These are phyloP conservation scores for Yponomeuta malinellus DNA, from an alignment of 2,888 invertebrate species.

Conservation along the genomic window DNA sequence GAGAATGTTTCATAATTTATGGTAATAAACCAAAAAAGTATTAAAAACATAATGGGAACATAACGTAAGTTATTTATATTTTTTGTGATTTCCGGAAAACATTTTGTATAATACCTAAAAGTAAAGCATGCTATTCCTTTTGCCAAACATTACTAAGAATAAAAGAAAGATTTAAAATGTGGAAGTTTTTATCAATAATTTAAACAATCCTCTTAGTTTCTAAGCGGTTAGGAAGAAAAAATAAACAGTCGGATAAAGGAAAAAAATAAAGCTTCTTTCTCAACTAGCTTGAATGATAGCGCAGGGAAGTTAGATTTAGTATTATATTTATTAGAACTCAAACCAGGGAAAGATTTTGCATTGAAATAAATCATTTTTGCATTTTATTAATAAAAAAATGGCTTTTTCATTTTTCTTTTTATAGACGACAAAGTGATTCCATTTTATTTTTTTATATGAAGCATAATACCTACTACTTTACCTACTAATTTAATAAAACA, in stretches of 20 bases:
- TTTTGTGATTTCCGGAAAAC: conserved; percentile 30
- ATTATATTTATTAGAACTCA: no score
- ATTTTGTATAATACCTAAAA: conserved; percentile 30
- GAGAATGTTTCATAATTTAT: conserved; percentile 9
- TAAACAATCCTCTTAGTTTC: neutral
- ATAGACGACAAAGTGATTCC: no score
- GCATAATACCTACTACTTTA: no score
- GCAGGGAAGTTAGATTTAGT: neutral
- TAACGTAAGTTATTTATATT: conserved; percentile 15
- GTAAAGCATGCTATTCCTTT: conserved; percentile 57
- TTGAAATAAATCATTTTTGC: no score
- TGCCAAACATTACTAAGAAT: conserved; percentile 68
- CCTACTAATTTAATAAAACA: no score
- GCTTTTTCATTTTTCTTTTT: no score
- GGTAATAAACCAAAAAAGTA: conserved; percentile 66
- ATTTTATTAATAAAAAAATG: no score
- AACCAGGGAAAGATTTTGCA: no score
- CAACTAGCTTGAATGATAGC: no score
- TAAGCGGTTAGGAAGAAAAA: neutral
- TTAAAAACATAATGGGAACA: conserved; percentile 40
- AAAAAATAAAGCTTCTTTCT: no score
- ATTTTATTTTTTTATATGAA: no score
- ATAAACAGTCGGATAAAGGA: neutral
- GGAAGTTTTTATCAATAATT: neutral
- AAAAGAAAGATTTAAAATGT: conserved; percentile 31